Conservation (phyloP, 2,888 invertebrate genomes). For the Julus scandinavius region DNA sequence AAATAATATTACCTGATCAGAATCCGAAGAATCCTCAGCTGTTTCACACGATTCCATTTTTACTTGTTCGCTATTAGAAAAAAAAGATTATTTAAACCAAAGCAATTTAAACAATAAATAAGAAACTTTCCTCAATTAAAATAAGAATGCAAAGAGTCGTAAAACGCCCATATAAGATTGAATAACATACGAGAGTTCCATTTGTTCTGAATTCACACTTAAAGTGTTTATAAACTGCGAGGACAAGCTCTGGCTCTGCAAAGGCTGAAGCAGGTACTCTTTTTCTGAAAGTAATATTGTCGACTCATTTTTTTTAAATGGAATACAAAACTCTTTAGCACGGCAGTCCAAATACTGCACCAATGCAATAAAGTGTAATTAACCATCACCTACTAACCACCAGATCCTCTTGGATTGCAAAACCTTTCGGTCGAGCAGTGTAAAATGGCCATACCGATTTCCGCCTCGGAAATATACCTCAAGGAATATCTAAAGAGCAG, state of each 20-base stretch:
- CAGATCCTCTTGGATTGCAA: slow-evolving; percentile 34
- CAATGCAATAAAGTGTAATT: too few species aligned
- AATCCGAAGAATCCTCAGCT: not conserved
- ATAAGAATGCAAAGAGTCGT: not conserved
- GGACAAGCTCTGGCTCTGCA: not conserved
- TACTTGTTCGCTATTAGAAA: not conserved
- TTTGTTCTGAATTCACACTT: not conserved
- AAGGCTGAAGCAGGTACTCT: not conserved
- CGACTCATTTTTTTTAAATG: too few species aligned
- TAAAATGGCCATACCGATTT: slow-evolving; percentile 44
- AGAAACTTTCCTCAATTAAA: too few species aligned
- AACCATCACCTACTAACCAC: not conserved
- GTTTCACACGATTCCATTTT: not conserved
- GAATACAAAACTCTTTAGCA: not conserved
- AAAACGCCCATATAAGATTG: not conserved
- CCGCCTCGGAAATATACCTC: slow-evolving; percentile 29
- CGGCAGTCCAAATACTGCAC: too few species aligned
- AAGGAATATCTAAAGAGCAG: not conserved
- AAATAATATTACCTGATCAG: not conserved
- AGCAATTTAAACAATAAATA: too few species aligned
- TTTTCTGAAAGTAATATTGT: not conserved
- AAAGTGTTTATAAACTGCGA: not conserved
- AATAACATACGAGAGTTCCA: not conserved
- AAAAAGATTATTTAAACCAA: not conserved
- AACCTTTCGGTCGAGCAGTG: slow-evolving; percentile 32